A percentile compares a stretch with the other conserved stretches of the same genome.
Evolutionary conservation across 2,888 invertebrate genomes (phyloP).

Genomic region (Amblyteles armatorius): DNA sequence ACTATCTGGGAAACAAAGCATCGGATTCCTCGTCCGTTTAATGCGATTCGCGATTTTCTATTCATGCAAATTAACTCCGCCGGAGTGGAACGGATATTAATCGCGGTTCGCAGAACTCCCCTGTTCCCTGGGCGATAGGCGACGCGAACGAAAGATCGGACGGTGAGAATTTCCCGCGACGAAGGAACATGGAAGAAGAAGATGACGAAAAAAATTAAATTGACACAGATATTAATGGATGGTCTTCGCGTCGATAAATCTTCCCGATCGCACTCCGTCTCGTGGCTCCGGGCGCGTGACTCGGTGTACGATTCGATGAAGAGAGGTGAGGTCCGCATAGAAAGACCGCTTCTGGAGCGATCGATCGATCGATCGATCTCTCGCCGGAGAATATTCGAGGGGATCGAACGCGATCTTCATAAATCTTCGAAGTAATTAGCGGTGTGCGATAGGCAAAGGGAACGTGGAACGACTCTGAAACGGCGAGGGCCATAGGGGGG

Average conservation of each 20-base stretch:
- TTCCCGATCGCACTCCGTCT: constrained; percentile 43
- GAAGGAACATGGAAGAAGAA: not conserved
- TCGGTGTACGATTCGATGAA: constrained; percentile 37
- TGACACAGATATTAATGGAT: constrained; percentile 63
- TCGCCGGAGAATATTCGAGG: constrained; percentile 44
- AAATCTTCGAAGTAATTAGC: constrained; percentile 71
- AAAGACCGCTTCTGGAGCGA: constrained; percentile 48
- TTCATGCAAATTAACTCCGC: constrained; percentile 48
- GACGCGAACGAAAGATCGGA: constrained; percentile 36
- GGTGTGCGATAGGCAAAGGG: constrained; percentile 41
- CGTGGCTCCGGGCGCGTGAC: constrained; percentile 29
- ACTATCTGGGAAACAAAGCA: constrained; percentile 35
- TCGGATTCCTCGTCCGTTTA: constrained; percentile 10
- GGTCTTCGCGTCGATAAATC: constrained; percentile 58
- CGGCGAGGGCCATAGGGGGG: constrained; percentile 33
- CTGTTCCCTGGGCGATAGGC: constrained; percentile 25
- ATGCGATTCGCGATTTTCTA: constrained; percentile 13
- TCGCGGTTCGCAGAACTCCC: constrained; percentile 22
- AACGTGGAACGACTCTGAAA: constrained; percentile 18
- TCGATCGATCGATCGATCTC: constrained; percentile 64
- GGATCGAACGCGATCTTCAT: constrained; percentile 67
- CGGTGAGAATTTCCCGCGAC: constrained; percentile 19
- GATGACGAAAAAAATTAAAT: constrained; percentile 29
- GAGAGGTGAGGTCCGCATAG: not conserved
- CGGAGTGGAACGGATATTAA: constrained; percentile 44